phyloP scores from a whole-genome alignment of 2,113 vertebrate genomes.

The Phyllostomus hastatus region DNA sequence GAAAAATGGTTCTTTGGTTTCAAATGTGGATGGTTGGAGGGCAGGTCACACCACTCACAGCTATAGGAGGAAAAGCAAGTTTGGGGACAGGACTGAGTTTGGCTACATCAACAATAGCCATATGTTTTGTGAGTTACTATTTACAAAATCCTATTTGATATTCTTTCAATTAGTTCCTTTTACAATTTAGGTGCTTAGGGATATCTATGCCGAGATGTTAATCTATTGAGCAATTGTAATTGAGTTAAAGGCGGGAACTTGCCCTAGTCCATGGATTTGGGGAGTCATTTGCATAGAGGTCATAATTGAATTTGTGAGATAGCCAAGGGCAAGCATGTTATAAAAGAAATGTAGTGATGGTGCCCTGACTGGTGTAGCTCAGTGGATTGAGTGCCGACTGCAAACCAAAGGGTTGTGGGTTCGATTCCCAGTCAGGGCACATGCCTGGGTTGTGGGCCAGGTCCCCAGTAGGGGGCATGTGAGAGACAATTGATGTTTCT shows the following conservation, averaged over 20 bases:
- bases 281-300: not conserved
- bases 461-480: too few species aligned
- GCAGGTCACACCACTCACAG: not conserved
- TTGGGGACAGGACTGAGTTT: not conserved
- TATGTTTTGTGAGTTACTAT: not conserved
- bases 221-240: slow-evolving; percentile 28
- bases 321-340: not conserved
- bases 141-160: slow-evolving; percentile 25
- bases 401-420: too few species aligned
- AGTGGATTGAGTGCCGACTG: too few species aligned
- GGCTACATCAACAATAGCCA: not conserved
- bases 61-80: not conserved
- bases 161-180: not conserved
- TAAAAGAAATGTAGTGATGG: not conserved
- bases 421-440: too few species aligned
- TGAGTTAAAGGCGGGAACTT: not conserved
- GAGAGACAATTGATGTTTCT: too few species aligned
- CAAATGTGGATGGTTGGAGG: not conserved
- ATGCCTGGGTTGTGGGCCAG: too few species aligned
- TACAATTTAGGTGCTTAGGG: not conserved
- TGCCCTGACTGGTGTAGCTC: too few species aligned
- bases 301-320: not conserved
- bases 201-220: not conserved
- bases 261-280: not conserved
- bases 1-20: slow-evolving; percentile 56